These are phyloP conservation scores for Leptinotarsa haldemani DNA, from an alignment of 2,888 invertebrate genomes.

Conservation along the genomic window DNA sequence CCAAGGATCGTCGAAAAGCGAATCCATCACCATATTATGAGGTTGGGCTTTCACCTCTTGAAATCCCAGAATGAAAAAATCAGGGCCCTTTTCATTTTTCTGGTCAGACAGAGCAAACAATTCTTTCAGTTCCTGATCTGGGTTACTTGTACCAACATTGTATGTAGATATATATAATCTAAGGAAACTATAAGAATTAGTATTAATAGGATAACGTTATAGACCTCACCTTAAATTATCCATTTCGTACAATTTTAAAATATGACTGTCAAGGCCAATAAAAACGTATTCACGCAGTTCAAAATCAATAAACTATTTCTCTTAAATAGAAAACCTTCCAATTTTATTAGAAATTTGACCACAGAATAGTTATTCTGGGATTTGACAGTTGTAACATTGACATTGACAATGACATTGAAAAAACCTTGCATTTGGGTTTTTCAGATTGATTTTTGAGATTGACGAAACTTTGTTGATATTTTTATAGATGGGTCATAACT, in stretches of 20 bases:
- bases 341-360: not conserved
- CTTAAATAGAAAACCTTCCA: not conserved
- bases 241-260: constrained; percentile 23
- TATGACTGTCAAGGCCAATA: not conserved
- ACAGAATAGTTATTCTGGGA: not conserved
- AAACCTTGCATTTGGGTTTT: too few relatives aligned
- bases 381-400: too few relatives aligned
- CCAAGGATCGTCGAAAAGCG: constrained; percentile 89
- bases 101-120: constrained; percentile 71
- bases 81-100: constrained; percentile 77
- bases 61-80: constrained; percentile 85
- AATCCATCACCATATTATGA: constrained; percentile 84
- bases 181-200: constrained; percentile 19
- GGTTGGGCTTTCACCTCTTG: constrained; percentile 93
- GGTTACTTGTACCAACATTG: constrained; percentile 89
- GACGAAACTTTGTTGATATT: too few relatives aligned
- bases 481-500: too few relatives aligned
- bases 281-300: not conserved
- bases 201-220: not conserved
- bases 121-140: constrained; percentile 76
- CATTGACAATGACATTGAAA: too few relatives aligned
- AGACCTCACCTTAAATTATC: constrained; percentile 37
- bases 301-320: constrained; percentile 3
- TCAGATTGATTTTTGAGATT: too few relatives aligned
- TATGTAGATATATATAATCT: constrained; percentile 88